Base-by-base conservation (phyloP, 2,797 vertebrate genomes). In the Meda fulgida region DNA sequence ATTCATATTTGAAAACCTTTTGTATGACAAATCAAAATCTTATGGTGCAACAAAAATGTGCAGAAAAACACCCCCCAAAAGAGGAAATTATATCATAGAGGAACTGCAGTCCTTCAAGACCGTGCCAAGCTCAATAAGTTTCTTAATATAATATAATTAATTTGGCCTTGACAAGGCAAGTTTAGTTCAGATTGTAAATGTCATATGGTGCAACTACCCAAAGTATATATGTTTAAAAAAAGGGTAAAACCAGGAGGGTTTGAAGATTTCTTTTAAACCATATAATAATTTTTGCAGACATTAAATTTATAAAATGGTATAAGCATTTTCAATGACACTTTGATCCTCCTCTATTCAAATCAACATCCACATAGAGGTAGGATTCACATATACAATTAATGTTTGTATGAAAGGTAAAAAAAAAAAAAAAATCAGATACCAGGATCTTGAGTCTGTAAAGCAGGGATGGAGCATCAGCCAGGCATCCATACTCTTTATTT, bases 371-470 rank as follows among this genome's bases (percentile, higher is more conserved):
- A 65, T 43, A 78, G 36, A 60, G 23, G 23, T 29, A 60, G 26
- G 21, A 73, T 73, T 26, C 26, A 31, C 76, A 78, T 34, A 34
- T 7, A 77, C 23, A 76, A 8, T 76, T 2, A 36, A 34, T 19
- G 29, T 75, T 53, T 55, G 78, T 67, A 89, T 89, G 51, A 34
- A 43, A 63, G 4, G 43, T 5, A 73, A 19, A 60, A 48, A 13
- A 13, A n/a, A n/a, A 34, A 23, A 7, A 76, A 48, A 43, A 85
- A 60, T 75, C 26, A 85, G 89, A 2, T 91, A 96, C 95, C 94
- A 96, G 88, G 85, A 96, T 95, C 90, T 95, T 96, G 87, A 96
- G 95, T 89, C 93, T 93, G 89, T 96, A 94, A 21, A 96, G 91
- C 80, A 97, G 91, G 46, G 95, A 97, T 16, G 92, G 86, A 0